Conservation (phyloP, 2,888 invertebrate genomes). For the Cylindroiulus punctatus region DNA sequence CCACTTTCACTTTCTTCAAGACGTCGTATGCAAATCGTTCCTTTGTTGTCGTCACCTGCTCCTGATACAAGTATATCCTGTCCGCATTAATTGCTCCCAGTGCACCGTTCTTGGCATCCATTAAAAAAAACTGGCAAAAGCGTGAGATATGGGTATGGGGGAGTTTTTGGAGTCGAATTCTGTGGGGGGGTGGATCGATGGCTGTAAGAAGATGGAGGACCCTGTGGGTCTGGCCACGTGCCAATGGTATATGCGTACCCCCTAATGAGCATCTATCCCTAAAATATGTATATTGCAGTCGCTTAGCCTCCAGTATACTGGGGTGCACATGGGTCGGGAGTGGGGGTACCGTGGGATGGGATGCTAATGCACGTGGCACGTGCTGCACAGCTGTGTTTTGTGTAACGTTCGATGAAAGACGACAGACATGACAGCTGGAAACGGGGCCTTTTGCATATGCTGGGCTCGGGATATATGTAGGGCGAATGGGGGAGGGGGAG, state of each 20-base stretch:
- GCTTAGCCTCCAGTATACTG: neutral
- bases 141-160: neutral
- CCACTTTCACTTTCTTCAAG: too few relatives aligned
- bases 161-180: neutral
- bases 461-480: slow-evolving; percentile 16
- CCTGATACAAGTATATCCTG: neutral
- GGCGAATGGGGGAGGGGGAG: neutral
- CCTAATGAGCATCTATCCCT: slow-evolving; percentile 5
- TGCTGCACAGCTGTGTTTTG: slow-evolving; percentile 47
- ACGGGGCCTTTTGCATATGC: slow-evolving; percentile 26
- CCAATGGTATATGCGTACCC: neutral
- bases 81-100: neutral
- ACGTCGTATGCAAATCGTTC: too few relatives aligned
- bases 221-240: slow-evolving; percentile 18
- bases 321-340: neutral
- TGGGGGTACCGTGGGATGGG: neutral
- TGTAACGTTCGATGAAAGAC: neutral
- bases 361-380: slow-evolving; percentile 43
- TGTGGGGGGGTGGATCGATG: slow-evolving; percentile 1
- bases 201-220: neutral
- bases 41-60: neutral
- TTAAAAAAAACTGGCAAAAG: neutral
- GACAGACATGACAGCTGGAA: slow-evolving; percentile 48
- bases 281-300: neutral
- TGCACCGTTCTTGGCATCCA: neutral